These are phyloP conservation scores for Leucoraja ocellata DNA, from an alignment of 2,797 vertebrate species.

Conservation along the genomic window DNA sequence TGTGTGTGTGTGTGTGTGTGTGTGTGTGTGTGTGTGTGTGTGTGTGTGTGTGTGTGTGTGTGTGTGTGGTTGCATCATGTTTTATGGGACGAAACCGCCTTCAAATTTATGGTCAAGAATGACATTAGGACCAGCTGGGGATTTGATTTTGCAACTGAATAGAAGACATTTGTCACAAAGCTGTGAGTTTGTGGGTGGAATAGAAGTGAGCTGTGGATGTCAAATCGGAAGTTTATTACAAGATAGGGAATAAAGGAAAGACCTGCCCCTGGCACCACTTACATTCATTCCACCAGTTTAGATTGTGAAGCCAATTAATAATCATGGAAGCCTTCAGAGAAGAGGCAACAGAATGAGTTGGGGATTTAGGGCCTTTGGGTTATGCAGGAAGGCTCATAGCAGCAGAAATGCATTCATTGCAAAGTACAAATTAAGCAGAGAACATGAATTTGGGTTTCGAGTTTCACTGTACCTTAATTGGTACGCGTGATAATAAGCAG, in stretches of 20 bases:
- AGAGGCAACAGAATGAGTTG: conserved; percentile 6
- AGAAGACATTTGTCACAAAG: conserved; percentile 10
- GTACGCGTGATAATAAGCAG: too few relatives aligned
- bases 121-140: not conserved
- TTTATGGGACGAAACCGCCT: not conserved
- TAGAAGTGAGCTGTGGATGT: too few relatives aligned
- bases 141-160: conserved; percentile 14
- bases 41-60: conserved; percentile 35
- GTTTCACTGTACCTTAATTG: too few relatives aligned
- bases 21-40: too few relatives aligned
- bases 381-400: not conserved
- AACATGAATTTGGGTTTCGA: not conserved
- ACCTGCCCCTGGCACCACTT: not conserved
- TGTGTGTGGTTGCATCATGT: conserved; percentile 27
- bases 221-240: not conserved
- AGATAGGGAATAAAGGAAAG: not conserved
- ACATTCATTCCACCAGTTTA: not conserved
- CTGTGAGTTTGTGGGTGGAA: not conserved
- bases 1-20: too few relatives aligned
- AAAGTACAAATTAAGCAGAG: not conserved
- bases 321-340: not conserved
- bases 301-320: conserved; percentile 20
- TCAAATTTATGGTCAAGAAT: not conserved
- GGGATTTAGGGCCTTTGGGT: not conserved
- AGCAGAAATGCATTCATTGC: not conserved